Percentiles rank a stretch among this genome's conserved stretches.
Conservation (phyloP, 1,140 invertebrate genomes). For the Gryllus bimaculatus region DNA sequence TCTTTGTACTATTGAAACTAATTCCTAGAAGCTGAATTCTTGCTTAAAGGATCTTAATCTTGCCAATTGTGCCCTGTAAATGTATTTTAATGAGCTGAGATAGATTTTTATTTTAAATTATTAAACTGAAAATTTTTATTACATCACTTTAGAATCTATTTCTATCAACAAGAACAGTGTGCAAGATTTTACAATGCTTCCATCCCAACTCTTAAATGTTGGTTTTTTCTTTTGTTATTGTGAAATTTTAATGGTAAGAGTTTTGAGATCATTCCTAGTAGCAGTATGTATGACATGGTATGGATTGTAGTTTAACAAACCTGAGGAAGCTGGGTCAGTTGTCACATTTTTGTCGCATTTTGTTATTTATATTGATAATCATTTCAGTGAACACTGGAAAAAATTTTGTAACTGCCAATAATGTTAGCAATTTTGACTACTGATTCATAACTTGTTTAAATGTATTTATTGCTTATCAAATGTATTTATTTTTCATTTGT, state of each 20-base stretch:
- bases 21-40: background rate
- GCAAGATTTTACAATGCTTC: slow-evolving; percentile 14
- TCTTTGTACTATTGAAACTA: too few species aligned
- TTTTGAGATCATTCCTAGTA: slow-evolving; percentile 15
- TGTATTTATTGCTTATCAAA: background rate
- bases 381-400: background rate
- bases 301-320: background rate
- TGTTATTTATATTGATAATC: background rate
- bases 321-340: background rate
- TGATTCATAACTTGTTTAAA: background rate
- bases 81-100: background rate
- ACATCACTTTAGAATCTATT: slow-evolving; percentile 1
- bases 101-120: background rate
- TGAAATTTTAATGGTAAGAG: slow-evolving; percentile 15
- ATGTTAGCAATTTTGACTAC: background rate
- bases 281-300: background rate
- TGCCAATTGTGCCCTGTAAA: background rate
- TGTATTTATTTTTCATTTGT: slow-evolving; percentile 14
- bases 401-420: background rate
- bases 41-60: background rate
- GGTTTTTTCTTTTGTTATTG: slow-evolving; percentile 13
- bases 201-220: slow-evolving; percentile 11
- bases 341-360: background rate
- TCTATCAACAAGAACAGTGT: slow-evolving; percentile 9
- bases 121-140: background rate